Evolutionary conservation across 2,113 vertebrate genomes (phyloP).

Genomic region (Gopherus evgoodei): DNA sequence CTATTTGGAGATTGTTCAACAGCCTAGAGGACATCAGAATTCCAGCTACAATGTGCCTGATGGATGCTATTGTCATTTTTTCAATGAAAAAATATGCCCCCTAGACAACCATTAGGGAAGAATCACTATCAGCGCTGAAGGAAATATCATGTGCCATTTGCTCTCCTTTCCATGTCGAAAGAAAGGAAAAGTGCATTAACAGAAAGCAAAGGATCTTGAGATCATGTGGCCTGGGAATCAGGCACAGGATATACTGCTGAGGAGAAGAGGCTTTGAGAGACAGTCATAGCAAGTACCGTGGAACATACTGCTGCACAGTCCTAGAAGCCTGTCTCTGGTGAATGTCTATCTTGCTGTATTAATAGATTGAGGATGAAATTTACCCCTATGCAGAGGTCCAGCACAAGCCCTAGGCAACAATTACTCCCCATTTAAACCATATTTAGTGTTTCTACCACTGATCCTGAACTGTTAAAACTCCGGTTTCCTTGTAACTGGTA

Average conservation of each 20-base stretch:
- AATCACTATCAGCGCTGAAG: neutral
- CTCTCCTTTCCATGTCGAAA: neutral
- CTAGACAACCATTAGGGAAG: neutral
- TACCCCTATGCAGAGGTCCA: neutral
- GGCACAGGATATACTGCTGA: neutral
- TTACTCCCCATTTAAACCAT: neutral
- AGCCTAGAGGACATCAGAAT: neutral
- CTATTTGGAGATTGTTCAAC: neutral
- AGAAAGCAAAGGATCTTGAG: neutral
- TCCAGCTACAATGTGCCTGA: neutral
- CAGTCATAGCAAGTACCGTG: accelerated
- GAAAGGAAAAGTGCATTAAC: neutral
- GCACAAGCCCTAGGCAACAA: neutral
- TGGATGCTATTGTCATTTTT: neutral
- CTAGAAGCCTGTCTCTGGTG: neutral
- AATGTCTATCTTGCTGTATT: neutral
- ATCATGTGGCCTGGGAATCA: accelerated
- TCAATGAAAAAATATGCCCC: neutral
- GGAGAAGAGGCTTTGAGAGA: neutral
- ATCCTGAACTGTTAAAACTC: neutral
- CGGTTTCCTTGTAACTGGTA: neutral
- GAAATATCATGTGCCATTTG: neutral
- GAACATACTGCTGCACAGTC: neutral
- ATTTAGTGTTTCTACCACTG: neutral
- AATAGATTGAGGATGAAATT: neutral